Base-by-base conservation (phyloP, 2,888 invertebrate genomes). In the Schrankia costaestrigalis region DNA sequence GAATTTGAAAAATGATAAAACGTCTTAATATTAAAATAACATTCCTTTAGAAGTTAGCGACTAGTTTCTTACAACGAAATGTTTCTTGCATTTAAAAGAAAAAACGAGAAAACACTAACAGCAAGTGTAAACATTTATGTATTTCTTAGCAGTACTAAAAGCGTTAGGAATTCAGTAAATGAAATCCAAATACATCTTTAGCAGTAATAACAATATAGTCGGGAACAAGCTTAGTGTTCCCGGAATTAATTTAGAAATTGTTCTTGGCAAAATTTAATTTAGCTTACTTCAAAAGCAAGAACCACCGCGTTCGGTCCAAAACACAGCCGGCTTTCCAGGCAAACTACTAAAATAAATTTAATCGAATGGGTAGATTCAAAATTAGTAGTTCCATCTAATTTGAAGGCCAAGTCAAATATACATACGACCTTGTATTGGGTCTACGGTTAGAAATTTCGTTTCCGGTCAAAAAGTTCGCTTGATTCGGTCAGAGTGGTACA, bases 171-270 rank as follows among this genome's bases (percentile, higher is more conserved):
- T 26, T 15, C 15, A 26, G 9, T 6, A 15, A 18, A 19, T 28
- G 11, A 12, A 28, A 28, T 19, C 18, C 19, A 19, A 27, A 19
- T 12, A 28, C 28, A 12, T 27, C 5, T 25, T 14, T 22, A n/a
- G n/a, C n/a, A n/a, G n/a, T n/a, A n/a, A n/a, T n/a, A n/a, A n/a
- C n/a, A n/a, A n/a, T n/a, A n/a, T n/a, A n/a, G n/a, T n/a, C n/a
- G n/a, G n/a, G n/a, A 46, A 38, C 42, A 30, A 31, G 40, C 41
- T 41, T 43, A 46, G 40, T 41, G 39, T 55, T 56, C 43, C 27
- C 31, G 36, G 42, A 56, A 56, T 56, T 57, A 58, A 56, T 56
- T 53, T 42, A 45, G 56, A 56, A 56, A 53, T 56, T 55, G 43
- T 54, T 44, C 35, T 38, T 33, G 22, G 44, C 47, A 42, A 54